Evolutionary conservation across 2,113 vertebrate genomes (phyloP), one percentile per base, ranked within the genome.

Genomic region (Perca schrenkii): DNA sequence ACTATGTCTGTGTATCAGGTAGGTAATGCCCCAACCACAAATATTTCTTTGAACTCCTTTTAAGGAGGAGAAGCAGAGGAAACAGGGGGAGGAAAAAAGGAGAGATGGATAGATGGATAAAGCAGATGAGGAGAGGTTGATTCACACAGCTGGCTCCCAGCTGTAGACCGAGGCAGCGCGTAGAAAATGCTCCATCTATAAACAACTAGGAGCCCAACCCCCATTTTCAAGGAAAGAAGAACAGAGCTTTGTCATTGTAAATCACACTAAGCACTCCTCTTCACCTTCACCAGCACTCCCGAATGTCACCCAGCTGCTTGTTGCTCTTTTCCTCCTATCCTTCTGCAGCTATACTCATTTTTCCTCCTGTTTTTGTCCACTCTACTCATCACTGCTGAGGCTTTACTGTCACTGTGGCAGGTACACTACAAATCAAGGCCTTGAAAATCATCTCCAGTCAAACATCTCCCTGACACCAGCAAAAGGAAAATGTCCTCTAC

Each of bases 61-160:
- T 88, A 87, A 82, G 66, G 79, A 87, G 75, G 74, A 64, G 80
- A 71, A 62, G 73, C 15, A 40, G 71, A 83, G 82, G 92, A 88
- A 89, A 88, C 25, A 34, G 64, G 73, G 77, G 34, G 65, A 50
- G 67, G 69, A 54, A 70, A 69, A 84, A 43, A 74, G 57, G 80
- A 74, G 73, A 72, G 77, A 78, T 54, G 69, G 83, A 86, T 78
- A 84, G 89, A 93, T 92, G 91, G 83, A 90, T 91, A 91, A 89
- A 93, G 88, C 90, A 91, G 92, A 91, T 89, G 92, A 94, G 92
- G 86, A 90, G 88, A 90, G 82, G 86, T 82, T 89, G 90, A 91
- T 90, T 91, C 95, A 94, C 93, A 95, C 96, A 97, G 96, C 96
- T 97, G 96, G 95, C 86, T 90, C 80, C 93, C 96, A 97, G 96